These are phyloP conservation scores for Meteorus cinctellus DNA, from an alignment of 2,888 invertebrate genomes.

Conservation along the genomic window DNA sequence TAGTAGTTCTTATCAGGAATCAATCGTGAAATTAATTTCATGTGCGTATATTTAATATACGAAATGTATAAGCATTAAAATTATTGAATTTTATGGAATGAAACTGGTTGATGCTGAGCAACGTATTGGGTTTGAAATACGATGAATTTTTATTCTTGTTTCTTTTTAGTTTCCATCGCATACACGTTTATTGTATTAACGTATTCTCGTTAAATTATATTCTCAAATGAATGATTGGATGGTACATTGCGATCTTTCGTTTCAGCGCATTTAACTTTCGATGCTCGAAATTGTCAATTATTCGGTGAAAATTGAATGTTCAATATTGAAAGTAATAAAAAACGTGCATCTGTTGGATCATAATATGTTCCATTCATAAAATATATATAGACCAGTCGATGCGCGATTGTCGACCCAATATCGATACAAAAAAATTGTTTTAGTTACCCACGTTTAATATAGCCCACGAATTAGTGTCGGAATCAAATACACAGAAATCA, in stretches of 20 bases:
- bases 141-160: not conserved
- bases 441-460: not conserved
- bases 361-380: slow-evolving; percentile 25
- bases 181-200: slow-evolving; percentile 20
- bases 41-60: slow-evolving; percentile 2
- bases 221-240: slow-evolving; percentile 13
- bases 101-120: slow-evolving; percentile 2
- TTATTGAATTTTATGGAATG: slow-evolving; percentile 10
- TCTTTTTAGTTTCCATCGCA: not conserved
- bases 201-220: slow-evolving; percentile 25
- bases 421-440: not conserved
- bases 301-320: slow-evolving; percentile 33
- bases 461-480: not conserved
- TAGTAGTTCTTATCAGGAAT: slow-evolving; percentile 7
- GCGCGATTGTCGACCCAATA: not conserved
- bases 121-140: slow-evolving; percentile 18
- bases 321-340: slow-evolving; percentile 30
- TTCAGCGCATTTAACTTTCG: slow-evolving; percentile 1
- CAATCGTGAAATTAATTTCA: slow-evolving; percentile 2
- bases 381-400: slow-evolving; percentile 27
- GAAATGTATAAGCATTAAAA: slow-evolving; percentile 1
- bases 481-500: not conserved
- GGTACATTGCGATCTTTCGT: slow-evolving; percentile 18
- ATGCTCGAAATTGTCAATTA: slow-evolving; percentile 37
- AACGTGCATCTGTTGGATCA: slow-evolving; percentile 20